Evolutionary conservation across 2,797 vertebrate genomes (phyloP), one percentile per base, ranked within the genome.

Genomic region (Paratrypauchen microcephalus): DNA sequence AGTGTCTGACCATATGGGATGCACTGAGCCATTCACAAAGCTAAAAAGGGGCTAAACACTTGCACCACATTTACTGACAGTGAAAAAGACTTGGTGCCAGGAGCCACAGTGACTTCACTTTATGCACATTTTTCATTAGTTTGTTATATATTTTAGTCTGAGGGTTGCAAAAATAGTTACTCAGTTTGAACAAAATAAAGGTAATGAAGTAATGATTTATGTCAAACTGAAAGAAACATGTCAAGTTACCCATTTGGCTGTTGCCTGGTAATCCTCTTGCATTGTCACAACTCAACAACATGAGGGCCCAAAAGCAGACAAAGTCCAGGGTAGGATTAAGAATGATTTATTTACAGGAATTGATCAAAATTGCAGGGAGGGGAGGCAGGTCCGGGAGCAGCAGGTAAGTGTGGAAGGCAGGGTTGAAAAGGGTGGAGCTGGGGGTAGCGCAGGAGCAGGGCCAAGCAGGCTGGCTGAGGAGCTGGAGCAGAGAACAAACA

Each of bases 1-100:
- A 71, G 78, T 41, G 12, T 55, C 12, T 39, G 70, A 79, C 74
- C 81, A 84, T 78, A 80, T 78, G 74, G 77, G 70, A 75, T 65
- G 70, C 70, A 36, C 81, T 41, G 21, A 56, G 52, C 63, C 63
- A 50, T 65, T n/a, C 63, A 26, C 45, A 30, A 65, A 65, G 63
- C 63, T 50, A 48, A 65, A 65, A 30, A 50, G 63, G 19, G 45
- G 47, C 45, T 48, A 52, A 65, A 50, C 63, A 50, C 63, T 65
- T 65, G 45, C 63, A 64, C 45, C 63, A 30, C 24, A 19, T 65
- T 50, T 30, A 65, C 45, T 26, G 26, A 65, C 16, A 50, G 45
- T 28, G 18, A 18, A 65, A 65, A 45, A 65, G 45, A 65, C 63
- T 30, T n/a, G 18, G 18, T 30, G 63, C 45, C 61, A 26, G 41